Evolutionary conservation across 2,797 vertebrate genomes (phyloP).

Genomic region (Acanthurus leucopareius): DNA sequence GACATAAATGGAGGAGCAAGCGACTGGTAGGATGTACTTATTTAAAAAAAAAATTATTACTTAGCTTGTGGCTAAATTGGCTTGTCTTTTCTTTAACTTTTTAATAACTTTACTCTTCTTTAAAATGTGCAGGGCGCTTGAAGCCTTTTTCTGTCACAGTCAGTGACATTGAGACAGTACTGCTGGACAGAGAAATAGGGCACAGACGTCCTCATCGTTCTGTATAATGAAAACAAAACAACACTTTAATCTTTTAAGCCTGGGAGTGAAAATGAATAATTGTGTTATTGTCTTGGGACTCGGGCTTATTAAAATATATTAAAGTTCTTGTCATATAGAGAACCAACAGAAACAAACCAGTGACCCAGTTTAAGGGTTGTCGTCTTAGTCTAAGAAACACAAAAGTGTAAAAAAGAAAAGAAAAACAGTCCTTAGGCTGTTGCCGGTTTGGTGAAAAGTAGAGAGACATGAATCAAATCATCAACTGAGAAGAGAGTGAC

Average conservation of each 20-base stretch:
- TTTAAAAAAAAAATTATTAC: constrained; percentile 2
- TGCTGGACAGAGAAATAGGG: neutral
- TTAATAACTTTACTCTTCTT: neutral
- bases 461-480: constrained; percentile 34
- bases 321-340: constrained; percentile 1
- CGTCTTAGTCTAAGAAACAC: constrained; percentile 7
- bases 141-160: constrained; percentile 7
- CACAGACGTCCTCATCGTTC: neutral
- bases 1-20: constrained; percentile 16
- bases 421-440: constrained; percentile 1
- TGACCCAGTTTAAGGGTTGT: constrained; percentile 16
- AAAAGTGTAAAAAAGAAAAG: neutral
- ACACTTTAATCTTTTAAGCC: constrained; percentile 17
- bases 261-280: constrained; percentile 21
- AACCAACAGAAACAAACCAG: constrained; percentile 18
- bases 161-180: neutral
- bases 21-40: neutral
- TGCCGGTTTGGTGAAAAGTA: constrained; percentile 18
- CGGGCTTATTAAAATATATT: constrained; percentile 31
- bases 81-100: neutral
- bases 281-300: constrained; percentile 21
- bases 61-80: neutral
- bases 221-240: neutral
- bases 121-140: neutral
- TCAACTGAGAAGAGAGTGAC: constrained; percentile 32